Percentiles rank a stretch among this genome's conserved stretches.
Conservation (phyloP, 2,113 vertebrate genomes). For the Hoplias malabaricus region DNA sequence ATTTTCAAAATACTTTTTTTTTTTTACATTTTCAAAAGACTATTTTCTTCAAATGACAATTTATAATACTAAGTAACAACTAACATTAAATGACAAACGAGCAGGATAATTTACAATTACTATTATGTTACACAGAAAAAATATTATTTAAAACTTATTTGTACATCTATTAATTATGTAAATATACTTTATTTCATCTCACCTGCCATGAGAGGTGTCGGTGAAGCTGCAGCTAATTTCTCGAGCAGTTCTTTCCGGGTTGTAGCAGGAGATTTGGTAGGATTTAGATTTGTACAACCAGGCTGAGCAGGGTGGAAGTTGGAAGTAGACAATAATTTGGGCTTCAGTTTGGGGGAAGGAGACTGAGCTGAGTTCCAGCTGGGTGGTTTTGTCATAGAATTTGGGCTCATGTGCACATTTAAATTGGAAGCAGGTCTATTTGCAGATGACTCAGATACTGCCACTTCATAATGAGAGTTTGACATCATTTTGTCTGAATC, state of each 20-base stretch:
- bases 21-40: too few relatives aligned
- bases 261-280: neutral
- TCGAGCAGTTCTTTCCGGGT: neutral
- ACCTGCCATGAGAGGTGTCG: neutral
- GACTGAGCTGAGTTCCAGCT: neutral
- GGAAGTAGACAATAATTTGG: neutral
- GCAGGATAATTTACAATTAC: too few relatives aligned
- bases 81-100: too few relatives aligned
- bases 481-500: slow-evolving; percentile 1
- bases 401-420: neutral
- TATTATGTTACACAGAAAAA: too few relatives aligned
- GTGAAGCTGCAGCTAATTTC: slow-evolving; percentile 9
- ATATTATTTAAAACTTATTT: too few relatives aligned
- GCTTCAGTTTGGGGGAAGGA: neutral
- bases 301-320: neutral
- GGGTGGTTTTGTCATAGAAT: neutral
- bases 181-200: neutral
- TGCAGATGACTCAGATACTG: neutral
- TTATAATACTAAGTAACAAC: too few relatives aligned
- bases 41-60: too few relatives aligned
- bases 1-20: too few relatives aligned
- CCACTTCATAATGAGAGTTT: neutral
- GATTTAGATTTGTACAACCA: neutral
- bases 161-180: too few relatives aligned
- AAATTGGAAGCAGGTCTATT: neutral